Base-by-base conservation (phyloP, 1,140 invertebrate species). In the Coboldia fuscipes region DNA sequence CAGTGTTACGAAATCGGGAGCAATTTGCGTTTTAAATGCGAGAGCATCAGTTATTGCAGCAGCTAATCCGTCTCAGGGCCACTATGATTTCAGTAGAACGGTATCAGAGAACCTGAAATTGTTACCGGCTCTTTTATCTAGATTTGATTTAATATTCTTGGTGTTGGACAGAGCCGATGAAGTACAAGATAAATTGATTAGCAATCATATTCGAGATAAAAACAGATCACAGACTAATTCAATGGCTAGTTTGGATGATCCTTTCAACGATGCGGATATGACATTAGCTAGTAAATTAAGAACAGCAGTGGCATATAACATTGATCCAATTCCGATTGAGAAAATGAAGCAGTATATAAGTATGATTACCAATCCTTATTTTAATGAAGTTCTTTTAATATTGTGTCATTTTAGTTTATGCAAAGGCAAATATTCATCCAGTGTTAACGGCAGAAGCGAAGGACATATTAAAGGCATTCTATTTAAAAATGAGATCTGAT, bases 101-200 rank as follows among this genome's bases (percentile, higher is more conserved):
- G 69, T 96, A 2, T 63, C 72, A 5, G 84, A 94, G 61, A 97
- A 97, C 59, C 65, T 96, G 33, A 81, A 79, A 55, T 71, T 96
- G 39, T 74, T 72, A 39, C 68, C 75, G 18, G 72, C 89, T 3
- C 59, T 97, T 30, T 54, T 97, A 3, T 92, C 85, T 4, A 63
- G 90, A 57, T 97, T 96, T 60, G 89, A 96, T 61, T 58, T 97
- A 27, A 73, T 92, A 24, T 96, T 93, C 52, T 76, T 96, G 34
- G 59, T 96, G 8, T 47, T 93, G 7, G 92, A 97, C 58, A 66
- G 71, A 50, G 80, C 86, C 13, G 69, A 88, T 61, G 70, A 36
- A 24, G 31, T 41, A 5, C 34, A 45, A 67, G 59, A 74, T 70
- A 52, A 48, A 28, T 45, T 44, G 17, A 37, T 54, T 7, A 42